Base-by-base conservation (phyloP, 2,113 vertebrate genomes). In the Elanoides forficatus region DNA sequence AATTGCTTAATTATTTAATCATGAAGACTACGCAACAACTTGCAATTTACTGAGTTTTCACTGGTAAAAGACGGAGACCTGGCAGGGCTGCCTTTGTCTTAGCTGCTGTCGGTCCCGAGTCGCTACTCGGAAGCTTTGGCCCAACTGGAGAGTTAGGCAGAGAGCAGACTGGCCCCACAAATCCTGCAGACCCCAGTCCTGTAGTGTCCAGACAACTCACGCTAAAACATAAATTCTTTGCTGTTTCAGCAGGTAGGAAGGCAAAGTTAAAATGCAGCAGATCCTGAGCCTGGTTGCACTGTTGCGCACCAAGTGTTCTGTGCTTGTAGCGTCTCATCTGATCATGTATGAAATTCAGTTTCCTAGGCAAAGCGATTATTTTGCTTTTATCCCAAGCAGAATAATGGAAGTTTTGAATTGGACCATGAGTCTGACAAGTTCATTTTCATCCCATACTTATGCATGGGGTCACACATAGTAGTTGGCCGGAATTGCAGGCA, bases 1-100 rank as follows among this genome's bases (percentile, higher is more conserved):
- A 94, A 80, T 71, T 56, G 36, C 48, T 93, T 90, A 70, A 93
- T 84, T 89, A 73, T 93, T 95, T 91, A 83, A 60, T 88, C 58
- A 56, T 42, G 75, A 91, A 75, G 75, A 91, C 62, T 34, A 9
- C 4, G 36, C 65, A 66, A 62, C 36, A 80, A 86, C 83, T 83
- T 85, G 63, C 71, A 62, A 13, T 83, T 88, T 60, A 56, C 45
- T 52, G 86, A 52, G 40, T 56, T 91, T 92, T 66, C 32, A 11
- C 30, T 36, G 26, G 60, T 70, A n/a, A 90, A 56, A 56, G 65
- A 18, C 11, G 10, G 34, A 78, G 86, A 79, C 15, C 62, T 73
- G 58, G 42, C 58, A 53, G 53, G 36, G 20, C 17, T 60, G 65
- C 34, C 85, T 12, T 50, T 18, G 0, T 52, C 38, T 56, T 13